phyloP scores from a whole-genome alignment of 2,113 vertebrate genomes.

The Halichoerus grypus region DNA sequence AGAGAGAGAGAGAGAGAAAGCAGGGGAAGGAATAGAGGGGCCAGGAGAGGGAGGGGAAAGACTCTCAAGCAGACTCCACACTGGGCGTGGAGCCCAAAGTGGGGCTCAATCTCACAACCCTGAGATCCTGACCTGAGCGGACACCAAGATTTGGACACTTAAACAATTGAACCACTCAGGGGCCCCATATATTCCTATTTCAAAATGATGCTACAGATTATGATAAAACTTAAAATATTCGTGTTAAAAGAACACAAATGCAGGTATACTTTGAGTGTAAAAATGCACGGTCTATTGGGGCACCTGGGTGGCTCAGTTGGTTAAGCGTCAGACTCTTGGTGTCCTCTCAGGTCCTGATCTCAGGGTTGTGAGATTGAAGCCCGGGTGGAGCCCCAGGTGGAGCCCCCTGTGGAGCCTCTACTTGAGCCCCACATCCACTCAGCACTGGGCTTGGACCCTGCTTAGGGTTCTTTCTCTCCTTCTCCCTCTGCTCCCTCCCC shows the following conservation, averaged over 20 bases:
- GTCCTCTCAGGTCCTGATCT: neutral
- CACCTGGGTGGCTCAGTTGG: neutral
- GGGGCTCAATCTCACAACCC: neutral
- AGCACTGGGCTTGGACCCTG: neutral
- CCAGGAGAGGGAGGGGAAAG: neutral
- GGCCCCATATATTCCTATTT: neutral
- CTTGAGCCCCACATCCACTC: neutral
- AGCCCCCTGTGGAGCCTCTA: neutral
- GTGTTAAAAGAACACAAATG: neutral
- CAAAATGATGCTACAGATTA: neutral
- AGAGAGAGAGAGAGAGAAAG: neutral
- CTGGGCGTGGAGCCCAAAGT: neutral
- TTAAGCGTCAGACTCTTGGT: neutral
- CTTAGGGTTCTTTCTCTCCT: neutral
- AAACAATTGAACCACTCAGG: neutral
- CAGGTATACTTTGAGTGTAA: neutral
- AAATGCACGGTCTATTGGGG: neutral
- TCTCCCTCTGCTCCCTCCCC: neutral
- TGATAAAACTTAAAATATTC: slow-evolving; percentile 21
- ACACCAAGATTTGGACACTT: neutral
- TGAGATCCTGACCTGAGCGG: neutral
- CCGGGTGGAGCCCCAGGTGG: neutral
- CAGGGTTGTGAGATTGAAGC: neutral
- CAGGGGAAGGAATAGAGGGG: neutral
- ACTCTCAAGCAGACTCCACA: neutral